Evolutionary conservation across 2,888 invertebrate species (phyloP).

Genomic region (Coenonympha arcania): DNA sequence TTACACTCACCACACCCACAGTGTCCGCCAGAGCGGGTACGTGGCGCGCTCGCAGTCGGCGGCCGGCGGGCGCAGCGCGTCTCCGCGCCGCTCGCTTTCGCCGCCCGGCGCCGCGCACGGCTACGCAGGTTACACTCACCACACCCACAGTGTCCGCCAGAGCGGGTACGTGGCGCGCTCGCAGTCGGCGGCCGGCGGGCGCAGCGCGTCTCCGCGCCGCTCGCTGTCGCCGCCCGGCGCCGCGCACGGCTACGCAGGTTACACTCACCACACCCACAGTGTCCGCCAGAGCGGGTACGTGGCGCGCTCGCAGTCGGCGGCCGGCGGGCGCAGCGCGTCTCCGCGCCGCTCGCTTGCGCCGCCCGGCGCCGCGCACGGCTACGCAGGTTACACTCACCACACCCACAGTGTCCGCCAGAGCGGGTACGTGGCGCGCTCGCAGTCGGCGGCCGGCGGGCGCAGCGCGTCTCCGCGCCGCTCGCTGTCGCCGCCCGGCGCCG

Average conservation of each 20-base stretch:
- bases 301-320: slow-evolving; percentile 91
- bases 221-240: slow-evolving; percentile 85
- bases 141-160: too few relatives aligned
- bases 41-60: slow-evolving; percentile 90
- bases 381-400: too few relatives aligned
- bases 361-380: slow-evolving; percentile 77
- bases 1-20: slow-evolving; percentile 52
- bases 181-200: slow-evolving; percentile 87
- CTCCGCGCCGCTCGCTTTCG: slow-evolving; percentile 87
- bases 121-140: too few relatives aligned
- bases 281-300: slow-evolving; percentile 42
- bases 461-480: slow-evolving; percentile 90
- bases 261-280: slow-evolving; percentile 45
- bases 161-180: slow-evolving; percentile 79
- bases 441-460: slow-evolving; percentile 86
- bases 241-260: slow-evolving; percentile 76
- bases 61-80: slow-evolving; percentile 85
- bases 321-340: slow-evolving; percentile 85
- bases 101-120: slow-evolving; percentile 79
- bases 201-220: slow-evolving; percentile 88
- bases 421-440: slow-evolving; percentile 81
- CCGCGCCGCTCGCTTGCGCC: slow-evolving; percentile 89
- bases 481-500: slow-evolving; percentile 82
- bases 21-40: slow-evolving; percentile 38
- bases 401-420: too few relatives aligned